phyloP scores from a whole-genome alignment of 1,140 invertebrate genomes.

The Hesperophylax magnus region DNA sequence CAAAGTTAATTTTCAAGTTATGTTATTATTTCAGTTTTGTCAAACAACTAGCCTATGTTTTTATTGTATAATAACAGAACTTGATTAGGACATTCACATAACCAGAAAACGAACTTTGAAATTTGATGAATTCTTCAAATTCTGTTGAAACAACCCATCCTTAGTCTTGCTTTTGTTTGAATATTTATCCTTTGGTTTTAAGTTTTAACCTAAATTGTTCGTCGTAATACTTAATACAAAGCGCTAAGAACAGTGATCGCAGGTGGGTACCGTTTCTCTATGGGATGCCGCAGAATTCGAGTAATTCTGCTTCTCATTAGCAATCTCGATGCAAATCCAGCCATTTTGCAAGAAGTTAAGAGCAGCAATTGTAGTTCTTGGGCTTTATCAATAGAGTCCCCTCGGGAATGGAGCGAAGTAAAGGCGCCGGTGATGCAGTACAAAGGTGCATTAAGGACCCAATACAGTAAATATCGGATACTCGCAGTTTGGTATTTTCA shows the following conservation, averaged over 20 bases:
- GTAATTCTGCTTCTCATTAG: conserved; percentile 39
- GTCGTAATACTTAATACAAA: not conserved
- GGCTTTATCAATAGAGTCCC: conserved; percentile 44
- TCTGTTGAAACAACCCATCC: no score
- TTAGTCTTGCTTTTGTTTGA: no score
- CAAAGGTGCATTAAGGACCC: not conserved
- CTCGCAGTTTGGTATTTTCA: conserved; percentile 48
- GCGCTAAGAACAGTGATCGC: no score
- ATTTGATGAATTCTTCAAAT: no score
- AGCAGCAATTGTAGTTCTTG: conserved; percentile 42
- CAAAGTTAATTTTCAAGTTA: no score
- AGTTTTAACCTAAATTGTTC: not conserved
- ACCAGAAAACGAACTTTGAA: no score
- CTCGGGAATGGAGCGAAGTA: conserved; percentile 43
- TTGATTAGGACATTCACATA: no score
- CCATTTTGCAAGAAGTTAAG: conserved; percentile 28
- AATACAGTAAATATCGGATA: conserved; percentile 52
- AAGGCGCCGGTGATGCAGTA: conserved; percentile 20
- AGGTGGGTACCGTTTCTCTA: not conserved
- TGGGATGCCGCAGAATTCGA: conserved; percentile 24
- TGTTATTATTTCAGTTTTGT: no score
- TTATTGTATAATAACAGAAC: no score
- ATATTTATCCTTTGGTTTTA: no score
- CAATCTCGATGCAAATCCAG: conserved; percentile 25
- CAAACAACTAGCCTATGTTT: no score